phyloP scores from a whole-genome alignment of 2,797 vertebrate genomes.

The Phylloscopus collybita region DNA sequence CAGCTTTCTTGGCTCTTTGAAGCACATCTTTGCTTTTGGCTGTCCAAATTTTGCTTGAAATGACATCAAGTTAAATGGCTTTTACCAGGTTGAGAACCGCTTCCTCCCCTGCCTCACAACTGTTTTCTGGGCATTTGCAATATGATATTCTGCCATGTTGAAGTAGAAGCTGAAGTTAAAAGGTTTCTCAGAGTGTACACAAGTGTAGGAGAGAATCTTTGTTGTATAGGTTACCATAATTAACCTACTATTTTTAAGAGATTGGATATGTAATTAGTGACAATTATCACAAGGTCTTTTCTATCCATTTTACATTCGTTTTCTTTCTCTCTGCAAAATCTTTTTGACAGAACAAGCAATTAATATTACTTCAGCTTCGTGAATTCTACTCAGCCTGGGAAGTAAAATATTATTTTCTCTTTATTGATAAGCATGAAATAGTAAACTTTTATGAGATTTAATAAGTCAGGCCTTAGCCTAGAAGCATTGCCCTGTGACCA shows the following conservation, averaged over 20 bases:
- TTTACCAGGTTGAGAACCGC: not conserved
- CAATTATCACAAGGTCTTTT: not conserved
- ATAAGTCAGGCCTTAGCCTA: not conserved
- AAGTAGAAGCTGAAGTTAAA: not conserved
- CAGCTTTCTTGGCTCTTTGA: not conserved
- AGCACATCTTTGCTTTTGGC: not conserved
- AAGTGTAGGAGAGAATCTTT: not conserved
- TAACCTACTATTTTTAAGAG: not conserved
- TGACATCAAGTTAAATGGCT: not conserved
- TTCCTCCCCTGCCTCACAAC: not conserved
- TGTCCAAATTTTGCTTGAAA: not conserved
- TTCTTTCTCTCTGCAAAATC: not conserved
- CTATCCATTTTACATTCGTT: not conserved
- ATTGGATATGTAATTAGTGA: not conserved
- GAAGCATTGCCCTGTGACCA: not conserved
- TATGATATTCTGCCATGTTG: not conserved
- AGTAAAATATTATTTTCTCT: slow-evolving; percentile 12
- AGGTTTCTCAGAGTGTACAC: not conserved
- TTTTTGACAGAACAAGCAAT: not conserved
- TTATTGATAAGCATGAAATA: not conserved
- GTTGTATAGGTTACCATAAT: not conserved
- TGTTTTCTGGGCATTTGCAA: not conserved
- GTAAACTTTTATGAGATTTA: slow-evolving; percentile 7
- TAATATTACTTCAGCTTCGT: not conserved
- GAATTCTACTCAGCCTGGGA: not conserved